These are phyloP conservation scores for Salticus scenicus DNA, from an alignment of 2,888 invertebrate genomes.

Conservation along the genomic window DNA sequence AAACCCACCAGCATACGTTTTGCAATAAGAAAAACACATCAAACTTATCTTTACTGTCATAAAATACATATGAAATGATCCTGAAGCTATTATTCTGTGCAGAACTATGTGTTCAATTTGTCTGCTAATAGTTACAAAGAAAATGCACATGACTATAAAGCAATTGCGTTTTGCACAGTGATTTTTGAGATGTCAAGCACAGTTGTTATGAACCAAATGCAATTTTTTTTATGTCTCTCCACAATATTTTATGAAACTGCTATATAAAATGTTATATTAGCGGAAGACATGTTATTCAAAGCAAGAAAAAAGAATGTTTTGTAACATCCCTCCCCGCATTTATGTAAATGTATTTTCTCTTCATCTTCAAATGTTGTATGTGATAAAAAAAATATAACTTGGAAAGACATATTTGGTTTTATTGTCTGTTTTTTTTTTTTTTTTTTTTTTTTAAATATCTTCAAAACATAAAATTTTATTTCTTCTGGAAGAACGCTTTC, in stretches of 20 bases:
- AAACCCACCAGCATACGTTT: neutral
- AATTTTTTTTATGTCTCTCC: slow-evolving; percentile 2
- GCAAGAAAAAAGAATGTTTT: neutral
- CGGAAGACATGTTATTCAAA: neutral
- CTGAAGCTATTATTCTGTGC: slow-evolving; percentile 6
- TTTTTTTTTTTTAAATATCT: too few species aligned
- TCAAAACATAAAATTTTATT: neutral
- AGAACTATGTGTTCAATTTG: slow-evolving; percentile 1
- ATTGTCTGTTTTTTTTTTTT: neutral
- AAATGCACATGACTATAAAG: slow-evolving; percentile 2
- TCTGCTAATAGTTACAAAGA: slow-evolving; percentile 6
- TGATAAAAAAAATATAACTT: neutral
- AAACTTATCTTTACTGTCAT: slow-evolving; percentile 6
- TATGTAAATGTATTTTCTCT: slow-evolving; percentile 7
- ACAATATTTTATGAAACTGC: slow-evolving; percentile 10
- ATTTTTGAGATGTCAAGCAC: slow-evolving; percentile 15
- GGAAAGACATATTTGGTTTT: neutral
- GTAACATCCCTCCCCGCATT: slow-evolving; percentile 15
- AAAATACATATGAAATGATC: slow-evolving; percentile 5
- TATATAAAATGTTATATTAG: neutral
- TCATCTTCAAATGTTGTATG: slow-evolving; percentile 4
- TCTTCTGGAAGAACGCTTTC: neutral
- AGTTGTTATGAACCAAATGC: slow-evolving; percentile 6
- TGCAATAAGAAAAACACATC: slow-evolving; percentile 6
- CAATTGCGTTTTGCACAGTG: slow-evolving; percentile 14